Evolutionary conservation across 92 coral and sea anemone species (phyloP).

Genomic region (Phenganax marumi): DNA sequence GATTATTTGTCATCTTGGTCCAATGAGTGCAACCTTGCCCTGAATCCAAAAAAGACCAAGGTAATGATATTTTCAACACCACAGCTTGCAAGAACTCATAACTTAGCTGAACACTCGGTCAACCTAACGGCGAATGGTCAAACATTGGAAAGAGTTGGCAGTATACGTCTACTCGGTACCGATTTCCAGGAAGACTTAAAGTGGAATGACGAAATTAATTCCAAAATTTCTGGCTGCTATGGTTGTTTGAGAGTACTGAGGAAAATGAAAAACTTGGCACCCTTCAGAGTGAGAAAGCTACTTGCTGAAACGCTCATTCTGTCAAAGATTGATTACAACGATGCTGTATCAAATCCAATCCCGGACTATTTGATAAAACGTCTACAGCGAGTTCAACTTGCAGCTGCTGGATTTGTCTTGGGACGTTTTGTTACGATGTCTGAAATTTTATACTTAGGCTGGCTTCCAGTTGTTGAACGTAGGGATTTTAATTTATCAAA

Average conservation of each 20-base stretch:
- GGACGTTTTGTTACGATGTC: slow-evolving; percentile 18
- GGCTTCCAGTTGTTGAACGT: slow-evolving; percentile 36
- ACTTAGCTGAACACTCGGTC: slow-evolving; percentile 17
- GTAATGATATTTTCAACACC: slow-evolving; percentile 17
- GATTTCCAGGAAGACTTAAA: slow-evolving; percentile 41
- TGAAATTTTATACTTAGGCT: slow-evolving; percentile 38
- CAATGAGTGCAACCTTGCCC: slow-evolving; percentile 38
- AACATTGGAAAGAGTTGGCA: slow-evolving; percentile 38
- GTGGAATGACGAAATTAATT: slow-evolving; percentile 41
- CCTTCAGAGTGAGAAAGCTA: slow-evolving; percentile 33
- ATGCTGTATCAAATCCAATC: slow-evolving; percentile 10
- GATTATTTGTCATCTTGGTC: slow-evolving; percentile 31
- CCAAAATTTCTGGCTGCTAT: slow-evolving; percentile 6
- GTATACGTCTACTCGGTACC: slow-evolving; percentile 42
- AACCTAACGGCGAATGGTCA: slow-evolving; percentile 39
- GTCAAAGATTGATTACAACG: slow-evolving; percentile 28
- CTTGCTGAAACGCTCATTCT: slow-evolving; percentile 33
- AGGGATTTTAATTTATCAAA: slow-evolving; percentile 20
- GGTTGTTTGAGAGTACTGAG: not conserved
- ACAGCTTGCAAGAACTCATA: not conserved
- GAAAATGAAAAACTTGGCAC: slow-evolving; percentile 42
- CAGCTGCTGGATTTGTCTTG: slow-evolving; percentile 50
- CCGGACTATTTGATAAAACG: slow-evolving; percentile 45
- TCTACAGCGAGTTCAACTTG: slow-evolving; percentile 46
- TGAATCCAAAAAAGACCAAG: slow-evolving; percentile 40